Conservation (phyloP, 1,140 invertebrate species). For the Cepaea nemoralis region DNA sequence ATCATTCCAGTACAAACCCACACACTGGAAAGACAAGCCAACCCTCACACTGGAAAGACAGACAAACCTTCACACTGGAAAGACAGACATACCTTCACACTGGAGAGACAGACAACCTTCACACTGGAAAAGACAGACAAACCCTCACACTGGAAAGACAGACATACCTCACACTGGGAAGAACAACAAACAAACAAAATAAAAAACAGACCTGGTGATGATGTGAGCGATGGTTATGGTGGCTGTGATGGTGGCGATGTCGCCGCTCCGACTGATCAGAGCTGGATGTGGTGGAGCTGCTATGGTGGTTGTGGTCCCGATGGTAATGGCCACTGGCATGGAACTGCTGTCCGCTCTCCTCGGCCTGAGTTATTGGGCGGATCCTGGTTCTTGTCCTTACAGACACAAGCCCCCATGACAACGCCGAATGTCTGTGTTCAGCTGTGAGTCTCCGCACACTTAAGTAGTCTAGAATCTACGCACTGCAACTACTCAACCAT, state of each 20-base stretch:
- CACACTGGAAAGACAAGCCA: no score
- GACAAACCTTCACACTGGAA: no score
- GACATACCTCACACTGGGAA: no score
- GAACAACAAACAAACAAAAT: not conserved
- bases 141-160: no score
- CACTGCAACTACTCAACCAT: not conserved
- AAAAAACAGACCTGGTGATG: constrained; percentile 33
- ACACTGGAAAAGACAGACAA: no score
- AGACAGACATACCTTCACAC: no score
- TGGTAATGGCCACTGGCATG: constrained; percentile 22
- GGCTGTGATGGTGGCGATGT: constrained; percentile 17
- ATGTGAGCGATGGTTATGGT: constrained; percentile 23
- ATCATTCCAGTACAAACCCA: no score
- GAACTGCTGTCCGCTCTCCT: constrained; percentile 31
- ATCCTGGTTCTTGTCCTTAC: constrained; percentile 56
- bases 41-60: no score
- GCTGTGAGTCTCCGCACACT: not conserved
- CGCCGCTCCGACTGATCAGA: constrained; percentile 9
- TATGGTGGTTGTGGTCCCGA: constrained; percentile 20
- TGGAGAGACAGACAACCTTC: no score
- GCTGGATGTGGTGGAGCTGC: not conserved
- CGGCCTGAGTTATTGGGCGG: constrained; percentile 35
- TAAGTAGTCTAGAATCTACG: not conserved
- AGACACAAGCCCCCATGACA: constrained; percentile 63
- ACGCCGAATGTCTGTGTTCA: not conserved